Evolutionary conservation across 2,113 vertebrate species (phyloP), one percentile per base, ranked within the genome.

Genomic region (Hipposideros armiger): DNA sequence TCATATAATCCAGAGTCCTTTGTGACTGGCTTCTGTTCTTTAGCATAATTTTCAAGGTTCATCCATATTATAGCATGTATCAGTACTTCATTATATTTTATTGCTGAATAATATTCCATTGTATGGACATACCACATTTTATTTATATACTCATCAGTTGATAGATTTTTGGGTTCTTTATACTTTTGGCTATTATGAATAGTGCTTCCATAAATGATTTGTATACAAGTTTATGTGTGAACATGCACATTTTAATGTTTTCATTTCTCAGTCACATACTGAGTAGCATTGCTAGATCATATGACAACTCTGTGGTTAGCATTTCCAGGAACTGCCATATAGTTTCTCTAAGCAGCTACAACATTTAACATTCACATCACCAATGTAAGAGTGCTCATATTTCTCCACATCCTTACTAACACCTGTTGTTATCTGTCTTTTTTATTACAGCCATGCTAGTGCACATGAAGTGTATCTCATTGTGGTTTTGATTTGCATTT

Each of bases 401-500:
- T 93, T 72, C n/a, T 82, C 28, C 69, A 52, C 2, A 67, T 77
- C 4, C 2, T 62, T 52, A 5, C 24, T 28, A 91, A 81, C 14
- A 76, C 32, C 17, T 84, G 0, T 26, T 73, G 66, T 36, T 52
- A 80, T 52, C 32, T 62, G 4, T 69, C 32, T 22, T 87, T 90
- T 70, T 47, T 1, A 64, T 84, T 36, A 66, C 45, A 88, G 70
- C 3, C 36, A 87, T 85, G 5, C 28, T 66, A 74, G 36, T 74
- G 5, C 30, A 11, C 74, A n/a, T 60, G 16, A 73, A 93, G 20
- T 80, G 30, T 72, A 52, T 67, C 40, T 84, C 32, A 78, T 42
- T 74, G 69, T 90, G 14, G 45, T 83, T 95, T 95, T 93, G 30
- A 93, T 74, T 92, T 72, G 47, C 4, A 62, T 67, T 70, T 94